phyloP scores from a whole-genome alignment of 1,140 invertebrate species.

The Popillia japonica region DNA sequence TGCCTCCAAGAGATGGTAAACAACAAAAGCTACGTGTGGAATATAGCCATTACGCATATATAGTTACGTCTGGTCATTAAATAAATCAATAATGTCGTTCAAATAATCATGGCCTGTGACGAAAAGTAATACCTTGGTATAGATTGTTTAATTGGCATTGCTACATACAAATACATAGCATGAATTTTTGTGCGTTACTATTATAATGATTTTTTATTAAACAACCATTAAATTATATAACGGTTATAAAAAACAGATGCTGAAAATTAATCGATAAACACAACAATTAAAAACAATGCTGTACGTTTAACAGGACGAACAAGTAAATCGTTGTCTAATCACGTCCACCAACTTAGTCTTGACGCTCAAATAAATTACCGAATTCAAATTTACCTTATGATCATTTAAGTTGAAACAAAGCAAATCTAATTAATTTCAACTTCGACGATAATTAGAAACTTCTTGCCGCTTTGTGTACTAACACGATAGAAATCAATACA shows the following conservation, averaged over 20 bases:
- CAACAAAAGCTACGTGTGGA: too few species aligned
- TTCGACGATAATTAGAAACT: neutral
- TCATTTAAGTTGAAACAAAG: neutral
- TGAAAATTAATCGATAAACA: neutral
- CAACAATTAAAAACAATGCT: conserved; percentile 6
- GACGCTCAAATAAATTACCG: neutral
- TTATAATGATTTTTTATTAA: neutral
- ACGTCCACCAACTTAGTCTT: neutral
- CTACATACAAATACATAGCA: neutral
- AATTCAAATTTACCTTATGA: neutral
- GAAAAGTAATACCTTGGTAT: too few species aligned
- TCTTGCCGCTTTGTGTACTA: neutral
- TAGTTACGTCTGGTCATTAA: too few species aligned
- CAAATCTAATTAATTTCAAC: neutral
- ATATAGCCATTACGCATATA: too few species aligned
- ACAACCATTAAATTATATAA: neutral
- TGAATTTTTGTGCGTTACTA: neutral
- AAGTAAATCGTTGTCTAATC: neutral
- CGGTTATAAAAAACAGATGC: neutral
- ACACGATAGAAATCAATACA: too few species aligned
- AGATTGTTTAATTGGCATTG: neutral
- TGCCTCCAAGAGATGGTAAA: too few species aligned
- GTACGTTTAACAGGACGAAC: neutral
- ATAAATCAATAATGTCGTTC: too few species aligned
- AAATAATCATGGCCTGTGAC: too few species aligned